phyloP scores from a whole-genome alignment of 2,888 invertebrate species.

The Andrena hattorfiana region DNA sequence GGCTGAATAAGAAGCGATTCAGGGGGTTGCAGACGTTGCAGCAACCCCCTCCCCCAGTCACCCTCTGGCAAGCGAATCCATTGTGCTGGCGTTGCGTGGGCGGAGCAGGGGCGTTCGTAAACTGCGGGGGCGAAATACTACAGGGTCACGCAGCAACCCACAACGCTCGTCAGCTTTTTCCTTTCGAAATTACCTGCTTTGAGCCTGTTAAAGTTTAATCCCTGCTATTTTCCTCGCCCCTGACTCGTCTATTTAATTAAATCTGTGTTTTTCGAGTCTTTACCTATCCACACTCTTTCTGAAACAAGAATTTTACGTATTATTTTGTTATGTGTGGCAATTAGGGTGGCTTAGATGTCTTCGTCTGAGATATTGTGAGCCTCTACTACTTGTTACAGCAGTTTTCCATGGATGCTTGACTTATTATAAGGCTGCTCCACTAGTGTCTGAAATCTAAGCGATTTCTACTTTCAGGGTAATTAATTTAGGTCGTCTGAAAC shows the following conservation, averaged over 20 bases:
- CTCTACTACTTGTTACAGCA: too few relatives aligned
- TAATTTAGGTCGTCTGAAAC: neutral
- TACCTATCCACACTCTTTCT: neutral
- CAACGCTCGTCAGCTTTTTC: slow-evolving; percentile 18
- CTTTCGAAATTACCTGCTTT: neutral
- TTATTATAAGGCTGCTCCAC: neutral
- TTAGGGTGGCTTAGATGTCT: too few relatives aligned
- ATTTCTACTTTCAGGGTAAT: neutral
- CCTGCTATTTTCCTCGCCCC: neutral
- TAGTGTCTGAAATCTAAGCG: too few relatives aligned
- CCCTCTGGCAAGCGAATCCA: slow-evolving; percentile 18
- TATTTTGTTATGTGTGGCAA: too few relatives aligned
- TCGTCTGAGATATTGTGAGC: too few relatives aligned
- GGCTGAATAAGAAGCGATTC: slow-evolving; percentile 8
- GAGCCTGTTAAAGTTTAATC: slow-evolving; percentile 25
- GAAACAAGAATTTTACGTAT: neutral
- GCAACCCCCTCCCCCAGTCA: neutral
- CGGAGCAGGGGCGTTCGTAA: slow-evolving; percentile 25
- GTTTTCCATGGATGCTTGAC: neutral
- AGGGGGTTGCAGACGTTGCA: slow-evolving; percentile 1
- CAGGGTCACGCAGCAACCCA: slow-evolving; percentile 28
- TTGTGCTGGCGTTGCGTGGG: slow-evolving; percentile 32
- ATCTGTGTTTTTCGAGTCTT: neutral
- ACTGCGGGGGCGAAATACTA: slow-evolving; percentile 46
- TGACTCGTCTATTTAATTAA: slow-evolving; percentile 1